phyloP scores from a whole-genome alignment of 92 coral and sea anemone species.

The Umimayanthus chanpuru region DNA sequence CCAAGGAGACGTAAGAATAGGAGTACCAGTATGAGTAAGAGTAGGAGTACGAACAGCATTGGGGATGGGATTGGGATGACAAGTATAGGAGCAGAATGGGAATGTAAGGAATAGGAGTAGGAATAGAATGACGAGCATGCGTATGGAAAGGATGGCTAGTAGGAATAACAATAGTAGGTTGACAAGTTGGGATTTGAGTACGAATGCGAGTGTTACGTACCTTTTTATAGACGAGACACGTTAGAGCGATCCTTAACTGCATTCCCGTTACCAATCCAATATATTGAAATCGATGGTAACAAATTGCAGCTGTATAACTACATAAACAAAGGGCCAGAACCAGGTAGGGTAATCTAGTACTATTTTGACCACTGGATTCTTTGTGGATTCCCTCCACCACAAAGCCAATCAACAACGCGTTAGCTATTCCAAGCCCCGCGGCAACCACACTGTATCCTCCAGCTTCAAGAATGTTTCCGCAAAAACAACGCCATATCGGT shows the following conservation, averaged over 20 bases:
- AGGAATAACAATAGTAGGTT: neutral
- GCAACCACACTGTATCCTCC: neutral
- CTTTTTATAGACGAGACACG: constrained; percentile 24
- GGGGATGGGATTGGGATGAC: too few species aligned
- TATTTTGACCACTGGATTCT: neutral
- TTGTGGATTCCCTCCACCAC: neutral
- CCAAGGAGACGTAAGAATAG: too few species aligned
- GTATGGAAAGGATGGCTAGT: neutral
- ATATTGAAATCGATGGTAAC: neutral
- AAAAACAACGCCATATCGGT: constrained; percentile 21
- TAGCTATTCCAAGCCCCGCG: neutral
- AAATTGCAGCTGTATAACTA: neutral
- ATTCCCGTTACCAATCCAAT: constrained; percentile 7
- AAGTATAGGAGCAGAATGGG: too few species aligned
- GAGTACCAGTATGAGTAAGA: too few species aligned
- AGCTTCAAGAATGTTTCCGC: neutral
- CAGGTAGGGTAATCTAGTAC: neutral
- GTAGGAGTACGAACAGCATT: too few species aligned
- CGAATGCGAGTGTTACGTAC: neutral
- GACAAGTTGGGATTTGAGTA: neutral
- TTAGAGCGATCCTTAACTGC: constrained; percentile 26
- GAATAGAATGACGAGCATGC: too few species aligned
- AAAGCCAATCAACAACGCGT: constrained; percentile 7
- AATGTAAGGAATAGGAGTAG: too few species aligned
- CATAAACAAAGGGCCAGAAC: neutral